phyloP scores from a whole-genome alignment of 2,888 invertebrate species.

The Mesorhabditis spiculigera region DNA sequence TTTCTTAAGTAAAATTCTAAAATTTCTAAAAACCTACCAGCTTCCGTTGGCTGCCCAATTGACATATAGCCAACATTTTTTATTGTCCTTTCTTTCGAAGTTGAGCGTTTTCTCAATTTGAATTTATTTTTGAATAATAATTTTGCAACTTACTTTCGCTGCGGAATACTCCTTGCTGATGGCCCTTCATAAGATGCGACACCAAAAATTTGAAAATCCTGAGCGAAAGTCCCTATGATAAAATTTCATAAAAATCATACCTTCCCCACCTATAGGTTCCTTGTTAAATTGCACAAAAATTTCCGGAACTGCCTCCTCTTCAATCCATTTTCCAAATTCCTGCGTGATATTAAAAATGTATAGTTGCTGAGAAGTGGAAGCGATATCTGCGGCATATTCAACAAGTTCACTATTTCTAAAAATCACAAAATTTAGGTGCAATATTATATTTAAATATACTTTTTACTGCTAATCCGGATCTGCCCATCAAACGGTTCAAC shows the following conservation, averaged over 20 bases:
- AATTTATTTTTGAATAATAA: neutral
- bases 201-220: neutral
- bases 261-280: neutral
- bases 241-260: neutral
- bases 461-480: neutral
- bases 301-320: neutral
- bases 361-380: neutral
- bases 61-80: constrained; percentile 5
- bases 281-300: neutral
- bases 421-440: neutral
- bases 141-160: neutral
- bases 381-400: neutral
- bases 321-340: neutral
- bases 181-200: neutral
- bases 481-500: too few species aligned
- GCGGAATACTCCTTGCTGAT: neutral
- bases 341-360: neutral
- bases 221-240: neutral
- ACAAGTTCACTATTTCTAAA: constrained; percentile 5
- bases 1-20: neutral
- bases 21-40: neutral
- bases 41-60: neutral
- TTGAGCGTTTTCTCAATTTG: neutral
- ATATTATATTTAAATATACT: neutral
- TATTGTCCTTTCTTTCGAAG: neutral